Conservation (phyloP, 1,140 invertebrate species). For the Ips typographus region DNA sequence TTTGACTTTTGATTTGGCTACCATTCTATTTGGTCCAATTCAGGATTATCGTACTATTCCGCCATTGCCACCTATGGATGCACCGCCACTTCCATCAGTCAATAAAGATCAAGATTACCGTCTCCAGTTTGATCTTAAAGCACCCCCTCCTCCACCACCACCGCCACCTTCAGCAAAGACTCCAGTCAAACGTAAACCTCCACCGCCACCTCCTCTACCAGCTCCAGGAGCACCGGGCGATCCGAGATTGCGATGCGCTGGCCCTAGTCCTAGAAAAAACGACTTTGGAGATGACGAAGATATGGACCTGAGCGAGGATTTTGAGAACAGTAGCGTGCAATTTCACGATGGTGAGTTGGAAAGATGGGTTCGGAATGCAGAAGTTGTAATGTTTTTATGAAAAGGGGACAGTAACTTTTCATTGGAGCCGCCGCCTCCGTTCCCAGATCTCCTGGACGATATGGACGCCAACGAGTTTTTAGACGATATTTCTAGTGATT, state of each 20-base stretch:
- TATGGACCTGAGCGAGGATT: conserved; percentile 73
- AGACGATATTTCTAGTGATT: conserved; percentile 34
- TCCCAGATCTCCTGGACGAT: conserved; percentile 45
- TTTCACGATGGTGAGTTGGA: conserved; percentile 9
- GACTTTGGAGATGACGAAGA: conserved; percentile 65
- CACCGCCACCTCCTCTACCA: conserved; percentile 21
- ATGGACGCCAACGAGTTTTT: conserved; percentile 38
- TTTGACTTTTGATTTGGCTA: no score
- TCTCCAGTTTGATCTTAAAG: conserved; percentile 42
- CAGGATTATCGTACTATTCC: conserved; percentile 16
- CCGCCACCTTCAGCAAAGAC: conserved; percentile 43
- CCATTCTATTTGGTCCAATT: not conserved
- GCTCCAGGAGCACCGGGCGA: conserved; percentile 1
- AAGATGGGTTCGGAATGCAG: no score
- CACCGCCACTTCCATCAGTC: conserved; percentile 11
- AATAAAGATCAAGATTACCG: conserved; percentile 46
- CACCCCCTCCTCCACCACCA: conserved; percentile 45
- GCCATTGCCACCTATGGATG: not conserved
- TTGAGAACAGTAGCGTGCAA: conserved; percentile 44
- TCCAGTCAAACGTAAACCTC: conserved; percentile 1
- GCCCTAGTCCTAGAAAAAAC: conserved; percentile 4
- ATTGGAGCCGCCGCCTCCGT: conserved; percentile 48
- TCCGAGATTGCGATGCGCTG: not conserved
- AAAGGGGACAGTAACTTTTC: no score
- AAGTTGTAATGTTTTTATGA: no score